A percentile compares a stretch with the other conserved stretches of the same genome.
Evolutionary conservation across 2,797 vertebrate genomes (phyloP).

Genomic region (Darevskia nairensis): DNA sequence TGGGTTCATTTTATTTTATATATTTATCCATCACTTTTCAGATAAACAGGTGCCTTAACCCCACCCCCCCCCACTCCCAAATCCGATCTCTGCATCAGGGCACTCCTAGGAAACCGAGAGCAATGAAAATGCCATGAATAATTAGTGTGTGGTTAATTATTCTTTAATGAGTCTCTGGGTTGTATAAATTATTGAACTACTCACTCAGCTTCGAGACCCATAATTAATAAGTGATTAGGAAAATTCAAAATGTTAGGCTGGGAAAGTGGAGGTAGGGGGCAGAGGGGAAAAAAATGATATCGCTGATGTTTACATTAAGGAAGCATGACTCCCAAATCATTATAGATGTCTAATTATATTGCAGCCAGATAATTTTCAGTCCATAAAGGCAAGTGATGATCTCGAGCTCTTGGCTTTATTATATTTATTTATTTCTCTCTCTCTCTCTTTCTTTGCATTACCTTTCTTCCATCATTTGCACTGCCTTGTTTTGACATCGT

Average conservation of each 20-base stretch:
- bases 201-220: conserved; percentile 34
- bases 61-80: background rate
- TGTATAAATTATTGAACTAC: conserved; percentile 36
- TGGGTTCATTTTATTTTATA: background rate
- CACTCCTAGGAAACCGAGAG: conserved; percentile 31
- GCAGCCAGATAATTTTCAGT: conserved; percentile 5
- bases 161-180: background rate
- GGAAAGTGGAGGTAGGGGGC: background rate
- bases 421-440: background rate
- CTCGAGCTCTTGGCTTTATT: background rate
- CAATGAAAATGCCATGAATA: conserved; percentile 38
- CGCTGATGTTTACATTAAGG: conserved; percentile 20
- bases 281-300: accelerated
- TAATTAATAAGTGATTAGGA: conserved; percentile 38
- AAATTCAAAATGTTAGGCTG: conserved; percentile 13
- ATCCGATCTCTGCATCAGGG: background rate
- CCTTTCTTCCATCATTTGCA: background rate
- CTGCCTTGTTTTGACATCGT: background rate
- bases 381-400: conserved; percentile 7
- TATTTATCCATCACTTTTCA: background rate
- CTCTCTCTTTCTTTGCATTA: background rate
- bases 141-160: conserved; percentile 34
- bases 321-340: conserved; percentile 15
- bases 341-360: conserved; percentile 24
- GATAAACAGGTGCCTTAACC: conserved; percentile 1